Evolutionary conservation across 2,888 invertebrate genomes (phyloP), one percentile per base, ranked within the genome.

Genomic region (Embidobia sp.): DNA sequence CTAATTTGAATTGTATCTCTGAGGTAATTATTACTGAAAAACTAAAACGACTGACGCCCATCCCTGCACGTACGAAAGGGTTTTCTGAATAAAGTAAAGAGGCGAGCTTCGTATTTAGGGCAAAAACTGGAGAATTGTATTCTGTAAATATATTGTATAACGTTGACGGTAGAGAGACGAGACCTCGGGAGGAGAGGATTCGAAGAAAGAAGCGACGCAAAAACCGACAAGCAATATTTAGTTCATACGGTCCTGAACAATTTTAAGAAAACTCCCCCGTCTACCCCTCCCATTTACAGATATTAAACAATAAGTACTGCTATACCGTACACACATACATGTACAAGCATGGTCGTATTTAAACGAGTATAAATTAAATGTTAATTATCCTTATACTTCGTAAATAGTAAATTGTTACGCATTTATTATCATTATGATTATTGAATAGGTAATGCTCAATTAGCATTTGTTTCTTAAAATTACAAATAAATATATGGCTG

Each of bases 381-480:
- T 88, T 87, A 88, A 88, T 88, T 88, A 89, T 86, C 87, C 86
- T 88, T 87, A 86, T 85, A 86, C 85, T 85, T 86, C 86, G 86
- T 86, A 84, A 85, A 85, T 86, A 85, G 85, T 85, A 86, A 85
- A 89, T 88, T 88, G 89, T 88, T 88, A 88, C 86, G 88, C 88
- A 88, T 89, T 88, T 89, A 89, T 89, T 88, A 88, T 88, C 83
- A 89, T 88, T 89, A 88, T 86, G 86, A 88, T 88, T 89, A 89
- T 88, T 85, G 85, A 86, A 87, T 88, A 89, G 88, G 87, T 89
- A 89, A 89, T 89, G 89, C 89, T 89, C 88, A 88, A 89, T 89
- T 89, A 89, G 89, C 89, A 89, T 89, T 89, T 89, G 89, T 89
- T 89, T 89, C 87, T 87, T 88, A 87, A 88, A 88, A 89, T 88